Evolutionary conservation across 2,113 vertebrate species (phyloP), one percentile per base, ranked within the genome.

Genomic region (Dipodomys ordii): DNA sequence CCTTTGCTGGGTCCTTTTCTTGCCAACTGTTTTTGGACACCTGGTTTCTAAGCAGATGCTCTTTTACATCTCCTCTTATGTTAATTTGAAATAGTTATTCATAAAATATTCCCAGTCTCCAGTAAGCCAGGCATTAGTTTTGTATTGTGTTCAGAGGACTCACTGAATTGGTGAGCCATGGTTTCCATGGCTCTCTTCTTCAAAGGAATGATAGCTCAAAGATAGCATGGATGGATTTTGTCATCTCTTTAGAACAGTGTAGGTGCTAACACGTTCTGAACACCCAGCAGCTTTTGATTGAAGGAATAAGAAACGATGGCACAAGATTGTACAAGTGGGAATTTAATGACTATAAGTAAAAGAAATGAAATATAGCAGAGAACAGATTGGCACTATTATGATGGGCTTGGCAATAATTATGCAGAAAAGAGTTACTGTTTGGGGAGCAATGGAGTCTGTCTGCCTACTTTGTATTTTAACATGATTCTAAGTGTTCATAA

Each of bases 11-110:
- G 20, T n/a, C 83, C 6, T 27, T 89, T 84, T 84, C 46, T 76
- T 88, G 78, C 30, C 82, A 90, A 11, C 68, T 92, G 84, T 91
- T 76, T 49, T 77, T 91, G 65, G 81, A 83, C 80, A 94, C n/a
- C 78, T 88, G 91, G 78, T 76, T 96, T 90, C 71, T 74, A 64
- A 92, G 60, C 57, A 95, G 77, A 94, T 94, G 76, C 49, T 89
- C 57, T 81, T 91, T 95, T 90, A 71, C 94, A 88, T 95, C 27
- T 92, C 86, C 79, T 91, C 25, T 76, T 86, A 81, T 80, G 91
- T 91, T 93, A 93, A 96, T 92, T 95, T 92, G 30, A 96, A 95
- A 73, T 91, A 91, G 83, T 91, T 92, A 94, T 78, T 95, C 68
- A 93, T 92, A 2, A 39, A 83, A 78, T 84, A 12, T 92, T 76